A percentile compares a stretch with the other conserved stretches of the same genome.
These are phyloP conservation scores for Petrolisthes cinctipes DNA, from an alignment of 2,888 invertebrate species.

Conservation along the genomic window DNA sequence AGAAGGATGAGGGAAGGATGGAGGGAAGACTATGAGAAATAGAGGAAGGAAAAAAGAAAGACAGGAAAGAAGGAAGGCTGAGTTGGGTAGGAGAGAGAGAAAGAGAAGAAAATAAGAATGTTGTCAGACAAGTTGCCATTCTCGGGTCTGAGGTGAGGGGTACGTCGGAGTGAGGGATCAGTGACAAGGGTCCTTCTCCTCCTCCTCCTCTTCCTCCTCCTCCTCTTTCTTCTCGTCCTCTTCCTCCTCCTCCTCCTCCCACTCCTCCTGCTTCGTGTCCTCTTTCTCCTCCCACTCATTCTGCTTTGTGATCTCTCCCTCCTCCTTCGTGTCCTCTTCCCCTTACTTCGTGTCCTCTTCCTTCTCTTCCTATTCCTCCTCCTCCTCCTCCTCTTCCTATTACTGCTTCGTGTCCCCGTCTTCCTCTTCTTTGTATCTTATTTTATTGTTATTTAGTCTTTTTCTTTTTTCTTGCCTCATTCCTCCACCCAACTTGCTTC, in stretches of 20 bases:
- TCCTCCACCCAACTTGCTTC: not conserved
- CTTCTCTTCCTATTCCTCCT: not conserved
- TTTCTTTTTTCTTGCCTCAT: not conserved
- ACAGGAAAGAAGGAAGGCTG: not conserved
- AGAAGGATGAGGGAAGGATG: not conserved
- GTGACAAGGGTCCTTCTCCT: not conserved
- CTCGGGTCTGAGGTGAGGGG: constrained; percentile 5
- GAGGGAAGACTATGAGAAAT: not conserved
- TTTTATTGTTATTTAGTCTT: not conserved
- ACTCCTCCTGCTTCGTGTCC: not conserved
- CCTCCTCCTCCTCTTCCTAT: not conserved
- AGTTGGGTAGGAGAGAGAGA: not conserved
- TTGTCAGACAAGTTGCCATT: constrained; percentile 15
- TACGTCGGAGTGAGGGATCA: constrained; percentile 10
- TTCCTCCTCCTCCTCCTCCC: not conserved
- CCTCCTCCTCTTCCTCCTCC: not conserved
- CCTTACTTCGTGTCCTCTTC: not conserved
- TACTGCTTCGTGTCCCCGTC: not conserved
- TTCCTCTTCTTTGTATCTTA: not conserved
- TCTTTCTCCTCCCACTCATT: not conserved
- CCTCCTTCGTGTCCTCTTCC: not conserved
- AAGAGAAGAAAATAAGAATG: not conserved
- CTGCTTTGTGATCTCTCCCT: not conserved
- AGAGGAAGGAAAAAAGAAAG: not conserved
- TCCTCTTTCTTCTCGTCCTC: not conserved